phyloP scores from a whole-genome alignment of 30 jellyfish, hydroid and myxozoan species.

The Nemopilema nomurai region DNA sequence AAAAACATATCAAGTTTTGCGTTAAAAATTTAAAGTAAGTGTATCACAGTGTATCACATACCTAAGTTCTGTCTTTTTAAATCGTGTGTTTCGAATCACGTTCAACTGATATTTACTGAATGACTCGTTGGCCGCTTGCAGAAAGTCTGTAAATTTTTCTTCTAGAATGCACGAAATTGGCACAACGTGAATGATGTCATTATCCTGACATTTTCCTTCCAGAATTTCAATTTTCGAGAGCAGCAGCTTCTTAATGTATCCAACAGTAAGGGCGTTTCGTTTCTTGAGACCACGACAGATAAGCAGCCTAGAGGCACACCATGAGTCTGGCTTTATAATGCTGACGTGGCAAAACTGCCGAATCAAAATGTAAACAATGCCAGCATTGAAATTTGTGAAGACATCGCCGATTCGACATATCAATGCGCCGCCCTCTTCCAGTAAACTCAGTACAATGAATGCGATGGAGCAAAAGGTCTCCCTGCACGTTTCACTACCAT shows the following conservation, averaged over 20 bases:
- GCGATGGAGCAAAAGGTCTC: background rate
- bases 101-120: constrained; percentile 7
- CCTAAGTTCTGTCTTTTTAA: background rate
- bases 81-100: background rate
- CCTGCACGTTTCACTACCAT: constrained; percentile 34
- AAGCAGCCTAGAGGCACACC: background rate
- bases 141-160: constrained; percentile 2
- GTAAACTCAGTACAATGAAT: constrained; percentile 3
- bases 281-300: constrained; percentile 23
- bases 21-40: too few species aligned
- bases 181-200: constrained; percentile 12
- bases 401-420: constrained; percentile 45
- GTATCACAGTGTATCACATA: too few species aligned
- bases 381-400: constrained; percentile 53
- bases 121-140: constrained; percentile 7
- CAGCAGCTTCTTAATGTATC: constrained; percentile 2
- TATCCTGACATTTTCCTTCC: background rate
- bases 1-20: too few species aligned
- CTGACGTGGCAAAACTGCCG: constrained; percentile 13
- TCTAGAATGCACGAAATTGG: constrained; percentile 23
- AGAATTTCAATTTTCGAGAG: background rate
- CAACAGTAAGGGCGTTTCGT: background rate
- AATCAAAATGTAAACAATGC: constrained; percentile 34
- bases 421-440: constrained; percentile 41
- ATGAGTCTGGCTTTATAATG: background rate